Conservation (phyloP, 1,140 invertebrate genomes). For the Harpegnathos saltator region DNA sequence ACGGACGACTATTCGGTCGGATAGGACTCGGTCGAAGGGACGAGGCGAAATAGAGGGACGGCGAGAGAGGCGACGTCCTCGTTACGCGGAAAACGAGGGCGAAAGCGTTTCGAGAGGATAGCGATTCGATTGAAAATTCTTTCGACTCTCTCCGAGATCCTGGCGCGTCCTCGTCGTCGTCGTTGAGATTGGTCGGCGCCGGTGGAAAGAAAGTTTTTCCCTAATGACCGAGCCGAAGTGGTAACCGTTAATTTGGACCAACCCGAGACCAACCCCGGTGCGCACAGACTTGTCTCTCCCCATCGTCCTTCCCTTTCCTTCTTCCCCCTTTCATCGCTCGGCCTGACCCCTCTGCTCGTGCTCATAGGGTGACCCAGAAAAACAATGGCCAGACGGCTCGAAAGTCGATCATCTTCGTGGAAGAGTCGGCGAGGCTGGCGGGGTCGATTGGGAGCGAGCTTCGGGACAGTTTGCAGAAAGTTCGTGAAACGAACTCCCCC, state of each 20-base stretch:
- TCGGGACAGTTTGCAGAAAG: background rate
- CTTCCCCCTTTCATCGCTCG: constrained; percentile 47
- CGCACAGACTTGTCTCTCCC: constrained; percentile 52
- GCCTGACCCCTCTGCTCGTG: constrained; percentile 59
- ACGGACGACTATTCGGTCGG: constrained; percentile 23
- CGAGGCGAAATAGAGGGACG: constrained; percentile 36
- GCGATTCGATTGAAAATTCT: constrained; percentile 81
- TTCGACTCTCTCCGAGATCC: constrained; percentile 68
- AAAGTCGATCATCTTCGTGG: constrained; percentile 27
- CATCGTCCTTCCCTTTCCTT: constrained; percentile 17
- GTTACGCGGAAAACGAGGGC: constrained; percentile 75
- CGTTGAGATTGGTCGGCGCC: constrained; percentile 75
- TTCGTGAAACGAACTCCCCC: background rate
- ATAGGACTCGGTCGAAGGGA: background rate
- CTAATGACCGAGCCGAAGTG: constrained; percentile 81
- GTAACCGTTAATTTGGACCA: constrained; percentile 83
- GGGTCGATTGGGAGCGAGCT: background rate
- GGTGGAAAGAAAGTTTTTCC: constrained; percentile 81
- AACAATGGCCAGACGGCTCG: constrained; percentile 72
- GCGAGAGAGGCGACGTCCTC: constrained; percentile 53
- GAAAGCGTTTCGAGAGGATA: constrained; percentile 74
- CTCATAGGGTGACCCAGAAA: constrained; percentile 83
- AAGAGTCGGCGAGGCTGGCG: constrained; percentile 14
- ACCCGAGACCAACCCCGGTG: constrained; percentile 3
- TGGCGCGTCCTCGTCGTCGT: constrained; percentile 36